Percentiles rank a stretch among this genome's conserved stretches.
phyloP scores from a whole-genome alignment of 2,797 vertebrate genomes.

The Micromesistius poutassou region DNA sequence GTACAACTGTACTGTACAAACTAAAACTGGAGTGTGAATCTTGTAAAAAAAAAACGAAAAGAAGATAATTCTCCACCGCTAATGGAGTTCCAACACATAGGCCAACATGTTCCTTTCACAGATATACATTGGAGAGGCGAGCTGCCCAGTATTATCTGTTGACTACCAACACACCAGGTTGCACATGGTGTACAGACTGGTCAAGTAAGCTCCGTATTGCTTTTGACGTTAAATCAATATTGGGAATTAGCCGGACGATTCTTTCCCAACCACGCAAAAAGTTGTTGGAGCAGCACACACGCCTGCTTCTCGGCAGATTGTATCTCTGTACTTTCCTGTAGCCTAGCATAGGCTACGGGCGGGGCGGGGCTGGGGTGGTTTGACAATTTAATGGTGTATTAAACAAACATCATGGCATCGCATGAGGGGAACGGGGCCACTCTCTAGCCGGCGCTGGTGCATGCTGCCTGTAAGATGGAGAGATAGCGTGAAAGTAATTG shows the following conservation, averaged over 20 bases:
- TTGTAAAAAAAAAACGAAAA: background rate
- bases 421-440: slow-evolving; percentile 5
- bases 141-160: slow-evolving; percentile 44
- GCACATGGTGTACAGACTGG: slow-evolving; percentile 19
- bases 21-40: background rate
- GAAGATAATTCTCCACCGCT: background rate
- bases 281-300: background rate
- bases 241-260: slow-evolving; percentile 30
- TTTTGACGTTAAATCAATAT: slow-evolving; percentile 41
- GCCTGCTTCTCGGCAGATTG: background rate
- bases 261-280: slow-evolving; percentile 21
- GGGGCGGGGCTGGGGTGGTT: background rate
- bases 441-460: slow-evolving; percentile 14
- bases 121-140: slow-evolving; percentile 17
- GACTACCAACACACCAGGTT: slow-evolving; percentile 57
- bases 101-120: background rate
- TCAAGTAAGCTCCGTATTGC: slow-evolving; percentile 45
- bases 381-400: slow-evolving; percentile 17
- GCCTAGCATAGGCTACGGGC: background rate
- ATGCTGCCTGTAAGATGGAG: slow-evolving; percentile 26
- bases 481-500: slow-evolving; percentile 43
- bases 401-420: slow-evolving; percentile 12
- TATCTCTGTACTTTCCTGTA: background rate
- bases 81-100: background rate
- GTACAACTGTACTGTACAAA: background rate